Base-by-base conservation (phyloP, 2,888 invertebrate species). In the Caenorhabditis uteleia region DNA sequence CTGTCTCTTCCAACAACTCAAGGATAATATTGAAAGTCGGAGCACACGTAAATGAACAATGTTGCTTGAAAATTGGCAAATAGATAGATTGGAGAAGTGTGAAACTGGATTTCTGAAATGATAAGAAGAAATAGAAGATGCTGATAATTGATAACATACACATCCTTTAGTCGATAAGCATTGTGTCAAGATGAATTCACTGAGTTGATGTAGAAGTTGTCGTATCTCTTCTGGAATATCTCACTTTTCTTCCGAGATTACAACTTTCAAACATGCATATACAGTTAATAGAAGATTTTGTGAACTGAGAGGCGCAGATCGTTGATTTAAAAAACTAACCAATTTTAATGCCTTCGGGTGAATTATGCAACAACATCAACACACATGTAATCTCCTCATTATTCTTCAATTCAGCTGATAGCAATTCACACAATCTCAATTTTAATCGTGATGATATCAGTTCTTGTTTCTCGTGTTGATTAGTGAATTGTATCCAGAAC, bases 401-500 rank as follows among this genome's bases (percentile, higher is more conserved):
- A 27, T 23, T 23, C 16, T 43, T 27, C 50, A 43, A 18, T 7
- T 31, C 0, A 34, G 39, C 6, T 46, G 27, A 51, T n/a, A 60
- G 16, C 14, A 34, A 7, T 6, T 60, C 60, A 0, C 49, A 31
- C 16, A 60, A 43, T 34, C 45, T 44, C 18, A 60, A 25, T n/a
- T 54, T 33, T n/a, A 60, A 7, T 27, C 38, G 27, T 14, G 48
- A 38, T 3, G 40, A 18, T 12, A 54, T 16, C 36, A 27, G 43
- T 25, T 46, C 49, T 18, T 47, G 25, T 45, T 39, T 18, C 20
- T 26, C 25, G 0, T 5, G 43, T 3, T 38, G 39, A 20, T 29
- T 29, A n/a, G 27, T 21, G 44, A 55, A 40, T 2, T 54, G 39
- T 38, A 51, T 40, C 61, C 61, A 61, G 36, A 46, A 61, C 44